Base-by-base conservation (phyloP, 2,797 vertebrate genomes). In the Decapterus maruadsi region DNA sequence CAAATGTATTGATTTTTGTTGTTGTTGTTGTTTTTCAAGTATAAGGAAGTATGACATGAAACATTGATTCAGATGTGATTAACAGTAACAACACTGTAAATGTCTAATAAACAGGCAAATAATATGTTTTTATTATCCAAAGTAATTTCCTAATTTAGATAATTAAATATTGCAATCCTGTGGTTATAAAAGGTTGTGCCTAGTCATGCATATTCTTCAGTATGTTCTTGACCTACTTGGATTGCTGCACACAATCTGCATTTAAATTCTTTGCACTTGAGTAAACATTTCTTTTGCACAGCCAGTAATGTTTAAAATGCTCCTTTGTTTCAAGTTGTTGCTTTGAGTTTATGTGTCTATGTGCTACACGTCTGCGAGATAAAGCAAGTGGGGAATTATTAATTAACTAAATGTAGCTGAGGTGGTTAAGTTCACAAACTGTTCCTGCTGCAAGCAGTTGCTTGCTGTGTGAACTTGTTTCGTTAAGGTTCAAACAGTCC, bases 401-500 rank as follows among this genome's bases (percentile, higher is more conserved):
- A 26, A 50, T 68, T 13, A 31, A 66, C 34, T 34, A 64, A 26
- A 6, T 61, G 55, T 59, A 19, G 1, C 55, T 72, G n/a, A 68
- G 12, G 10, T 42, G 10, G n/a, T 43, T 63, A 34, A 4, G 11
- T 34, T 63, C 55, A 62, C 63, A 55, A 40, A 59, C 22, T 51
- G 57, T 73, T 72, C 46, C 29, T 17, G 42, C n/a, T 59, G 69
- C 66, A 84, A 57, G 36, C 34, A 20, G 26, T 54, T 61, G 36
- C 16, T 70, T 60, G 69, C 34, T 36, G 34, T 36, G 34, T 8
- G 34, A 36, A 36, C 34, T 36, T 8, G 67, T 78, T 80, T 68
- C 78, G 56, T 55, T 46, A 57, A 16, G 65, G 67, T 77, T 78
- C 43, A 60, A 57, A 36, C 77, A 42, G 68, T 75, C 26, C 64